Evolutionary conservation across 2,113 vertebrate species (phyloP), one percentile per base, ranked within the genome.

Genomic region (Phalacrocorax carbo): DNA sequence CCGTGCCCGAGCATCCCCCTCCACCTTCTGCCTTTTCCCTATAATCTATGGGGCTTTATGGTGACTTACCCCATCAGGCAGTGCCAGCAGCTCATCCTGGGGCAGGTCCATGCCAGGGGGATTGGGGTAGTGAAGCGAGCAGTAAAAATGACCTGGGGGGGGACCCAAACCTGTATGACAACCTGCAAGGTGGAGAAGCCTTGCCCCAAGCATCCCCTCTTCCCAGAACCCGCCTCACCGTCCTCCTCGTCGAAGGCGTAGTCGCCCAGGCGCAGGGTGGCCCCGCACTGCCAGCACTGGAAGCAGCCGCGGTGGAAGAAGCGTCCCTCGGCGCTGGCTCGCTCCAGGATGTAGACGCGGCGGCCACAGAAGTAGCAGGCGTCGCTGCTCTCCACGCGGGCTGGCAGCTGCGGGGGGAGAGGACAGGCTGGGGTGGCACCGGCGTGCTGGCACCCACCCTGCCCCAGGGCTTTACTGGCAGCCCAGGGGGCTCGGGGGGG

Each of bases 261-360:
- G 84, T 98, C 98, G 3, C 99, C 99, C 69, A 99, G 98, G 91
- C 99, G 97, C 88, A 99, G 95, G 0, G 99, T 99, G 97, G 98
- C 97, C 85, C 98, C 88, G 49, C 99, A 99, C 51, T 2, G 81
- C 36, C 94, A 82, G 97, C 99, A 99, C 76, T 96, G 97, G 98
- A 99, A 99, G 97, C 99, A 99, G 95, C 98, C 97, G 10, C 99
- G 99, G 93, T 99, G 99, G 98, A 99, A 99, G 98, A 99, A 99
- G 91, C 88, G 98, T 82, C 99, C 99, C 51, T 99, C 98, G 0
- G 98, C 98, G 8, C 99, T 99, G 97, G 98, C 97, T n/a, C 99
- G 98, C 95, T 99, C 99, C 97, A 99, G 78, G 84, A 99, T 97
- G 34, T 99, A 99, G 22, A 99, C 98, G 18, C 96, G 98, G 68